Conservation (phyloP, 2,113 vertebrate genomes). For the Eolophus roseicapilla region DNA sequence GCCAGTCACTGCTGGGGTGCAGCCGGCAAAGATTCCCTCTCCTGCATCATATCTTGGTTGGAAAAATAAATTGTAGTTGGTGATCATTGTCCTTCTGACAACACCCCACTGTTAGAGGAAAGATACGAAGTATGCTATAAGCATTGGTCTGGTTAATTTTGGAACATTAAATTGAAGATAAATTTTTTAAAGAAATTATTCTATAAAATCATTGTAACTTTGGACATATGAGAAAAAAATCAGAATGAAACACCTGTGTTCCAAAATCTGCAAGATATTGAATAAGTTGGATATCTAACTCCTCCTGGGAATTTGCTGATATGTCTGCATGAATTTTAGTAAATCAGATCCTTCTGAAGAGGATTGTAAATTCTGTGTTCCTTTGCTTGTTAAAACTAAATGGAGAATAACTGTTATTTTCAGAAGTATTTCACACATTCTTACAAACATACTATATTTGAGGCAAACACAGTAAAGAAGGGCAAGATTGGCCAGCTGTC, state of each 20-base stretch:
- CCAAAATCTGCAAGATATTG: neutral
- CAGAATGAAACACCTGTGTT: neutral
- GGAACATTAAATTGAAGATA: neutral
- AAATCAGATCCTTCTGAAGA: neutral
- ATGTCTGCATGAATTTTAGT: neutral
- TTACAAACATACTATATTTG: constrained; percentile 65
- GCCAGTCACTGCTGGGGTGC: neutral
- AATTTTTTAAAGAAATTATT: neutral
- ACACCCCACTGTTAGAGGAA: neutral
- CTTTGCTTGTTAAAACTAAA: constrained; percentile 43
- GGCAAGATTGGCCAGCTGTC: constrained; percentile 62
- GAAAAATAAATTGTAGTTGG: neutral
- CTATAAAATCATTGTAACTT: neutral
- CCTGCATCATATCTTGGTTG: neutral
- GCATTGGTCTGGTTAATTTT: neutral
- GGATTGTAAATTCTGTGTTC: neutral
- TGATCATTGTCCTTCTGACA: neutral
- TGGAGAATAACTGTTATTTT: constrained; percentile 46
- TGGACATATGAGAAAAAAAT: neutral
- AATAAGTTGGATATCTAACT: neutral
- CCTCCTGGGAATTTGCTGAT: neutral
- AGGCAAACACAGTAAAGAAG: constrained; percentile 61
- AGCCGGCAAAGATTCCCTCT: neutral
- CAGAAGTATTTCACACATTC: constrained; percentile 59
- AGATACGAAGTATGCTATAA: neutral